Base-by-base conservation (phyloP, 2,888 invertebrate species). In the Calameuta pallipes region DNA sequence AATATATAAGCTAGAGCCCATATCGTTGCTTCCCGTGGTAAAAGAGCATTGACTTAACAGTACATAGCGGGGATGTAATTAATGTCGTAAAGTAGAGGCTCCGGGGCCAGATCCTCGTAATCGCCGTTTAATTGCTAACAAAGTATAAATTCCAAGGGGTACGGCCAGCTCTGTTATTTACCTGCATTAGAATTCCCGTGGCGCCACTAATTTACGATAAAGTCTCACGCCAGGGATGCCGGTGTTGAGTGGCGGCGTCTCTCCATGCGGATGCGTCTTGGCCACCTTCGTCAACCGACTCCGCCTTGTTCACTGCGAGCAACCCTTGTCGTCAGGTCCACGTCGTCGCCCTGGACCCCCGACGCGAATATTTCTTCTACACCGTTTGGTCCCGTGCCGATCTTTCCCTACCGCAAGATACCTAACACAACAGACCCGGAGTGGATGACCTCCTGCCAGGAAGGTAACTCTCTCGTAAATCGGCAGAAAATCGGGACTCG, bases 121-220 rank as follows among this genome's bases (percentile, higher is more conserved):
- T 76, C 41, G 80, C 82, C 82, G 82, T 84, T 84, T 85, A 85
- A 87, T 86, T 84, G 84, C 81, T 81, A 79, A 75, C 82, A 80
- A 84, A 81, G 81, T 83, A 83, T 86, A 83, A 84, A 87, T 86
- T 81, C 81, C 82, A 78, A 56, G 79, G 80, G 73, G 76, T 68
- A 68, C 36, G 34, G 34, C 76, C 2, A 1, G 56, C 75, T 12
- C 78, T 79, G 82, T 81, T 82, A 82, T 81, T 82, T 81, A 85
- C 85, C 84, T 82, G 82, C 84, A 85, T 85, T 82, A 81, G 83
- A 86, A 87, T 86, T 84, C 86, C 84, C 69, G 78, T 73, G 73
- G 78, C 75, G 76, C 75, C 78, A 73, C 78, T 78, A 78, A 78
- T 78, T 78, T 78, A 78, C 78, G 78, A 76, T 78, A 78, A 56